Conservation (phyloP, 2,797 vertebrate species). For the Oophaga sylvatica region DNA sequence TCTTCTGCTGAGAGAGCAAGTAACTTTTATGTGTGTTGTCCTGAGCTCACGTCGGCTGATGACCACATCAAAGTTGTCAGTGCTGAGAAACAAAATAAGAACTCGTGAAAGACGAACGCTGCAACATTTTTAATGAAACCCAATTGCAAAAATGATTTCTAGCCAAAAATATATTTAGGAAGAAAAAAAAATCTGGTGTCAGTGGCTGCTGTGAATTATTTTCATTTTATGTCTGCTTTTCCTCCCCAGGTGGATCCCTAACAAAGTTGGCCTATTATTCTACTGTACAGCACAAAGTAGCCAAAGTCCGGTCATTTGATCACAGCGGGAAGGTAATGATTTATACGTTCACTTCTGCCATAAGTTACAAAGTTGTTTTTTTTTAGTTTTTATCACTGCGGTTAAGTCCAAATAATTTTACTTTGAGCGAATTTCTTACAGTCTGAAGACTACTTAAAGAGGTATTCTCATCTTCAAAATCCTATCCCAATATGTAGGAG, state of each 20-base stretch:
- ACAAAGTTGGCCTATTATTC: conserved; percentile 98
- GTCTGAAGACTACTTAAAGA: not conserved
- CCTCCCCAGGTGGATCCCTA: conserved; percentile 87
- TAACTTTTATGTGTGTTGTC: no score
- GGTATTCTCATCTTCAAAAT: no score
- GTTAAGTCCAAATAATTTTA: not conserved
- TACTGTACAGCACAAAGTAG: conserved; percentile 98
- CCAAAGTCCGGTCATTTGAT: conserved; percentile 96
- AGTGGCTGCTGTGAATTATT: not conserved
- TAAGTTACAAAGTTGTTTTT: not conserved
- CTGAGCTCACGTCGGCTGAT: no score
- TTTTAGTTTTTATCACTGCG: not conserved
- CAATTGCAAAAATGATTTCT: no score
- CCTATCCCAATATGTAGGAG: no score
- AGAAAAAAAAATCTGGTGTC: not conserved
- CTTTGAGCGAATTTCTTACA: not conserved
- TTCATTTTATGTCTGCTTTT: conserved; percentile 56
- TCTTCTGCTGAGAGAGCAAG: no score
- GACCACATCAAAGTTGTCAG: no score
- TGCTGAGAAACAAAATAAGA: no score
- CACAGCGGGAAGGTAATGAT: conserved; percentile 84
- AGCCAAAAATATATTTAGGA: no score
- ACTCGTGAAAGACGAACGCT: no score
- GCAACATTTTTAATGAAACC: no score
- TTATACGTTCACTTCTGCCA: not conserved